A percentile compares a stretch with the other conserved stretches of the same genome.
Conservation (phyloP, 2,797 vertebrate species). For the Spheniscus humboldti region DNA sequence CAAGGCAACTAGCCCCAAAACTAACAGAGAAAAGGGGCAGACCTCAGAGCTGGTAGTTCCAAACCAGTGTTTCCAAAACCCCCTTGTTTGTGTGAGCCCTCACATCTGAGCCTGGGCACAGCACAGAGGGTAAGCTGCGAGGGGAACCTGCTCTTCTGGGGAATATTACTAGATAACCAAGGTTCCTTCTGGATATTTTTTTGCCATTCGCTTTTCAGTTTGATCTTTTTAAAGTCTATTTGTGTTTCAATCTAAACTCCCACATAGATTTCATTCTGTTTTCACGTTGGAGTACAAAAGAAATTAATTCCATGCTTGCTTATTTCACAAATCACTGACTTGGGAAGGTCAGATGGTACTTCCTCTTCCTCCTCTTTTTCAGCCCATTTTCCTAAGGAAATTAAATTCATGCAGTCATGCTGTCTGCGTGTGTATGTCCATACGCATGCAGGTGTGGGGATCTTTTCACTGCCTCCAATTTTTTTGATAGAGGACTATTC, state of each 20-base stretch:
- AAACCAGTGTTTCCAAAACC: not conserved
- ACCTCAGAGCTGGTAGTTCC: too few relatives aligned
- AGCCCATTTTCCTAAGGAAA: not conserved
- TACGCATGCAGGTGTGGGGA: too few relatives aligned
- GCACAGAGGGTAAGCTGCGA: not conserved
- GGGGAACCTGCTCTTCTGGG: not conserved
- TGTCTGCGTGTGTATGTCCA: not conserved
- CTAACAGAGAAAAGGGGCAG: too few relatives aligned
- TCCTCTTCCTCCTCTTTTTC: not conserved
- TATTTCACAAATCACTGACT: not conserved
- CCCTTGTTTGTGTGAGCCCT: not conserved
- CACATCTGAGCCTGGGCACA: not conserved
- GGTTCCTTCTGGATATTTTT: not conserved
- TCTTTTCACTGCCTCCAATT: not conserved
- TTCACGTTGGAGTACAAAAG: not conserved
- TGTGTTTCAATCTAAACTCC: not conserved
- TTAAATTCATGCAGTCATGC: too few relatives aligned
- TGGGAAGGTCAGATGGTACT: not conserved
- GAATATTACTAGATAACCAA: not conserved
- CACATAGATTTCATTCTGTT: not conserved
- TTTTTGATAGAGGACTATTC: not conserved
- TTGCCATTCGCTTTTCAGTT: not conserved
- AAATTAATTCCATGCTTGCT: not conserved
- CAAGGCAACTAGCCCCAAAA: not conserved
- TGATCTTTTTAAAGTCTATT: not conserved